phyloP scores from a whole-genome alignment of 2,113 vertebrate genomes.

The human region GRCh38 chr19:35700001-35700500 shows the following conservation, averaged over 20 bases:
- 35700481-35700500: too few relatives aligned
- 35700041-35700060: neutral
- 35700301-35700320: neutral
- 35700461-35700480: neutral
- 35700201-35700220: neutral
- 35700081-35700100: neutral
- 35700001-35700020: too few relatives aligned
- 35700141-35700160: neutral
- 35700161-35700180: neutral
- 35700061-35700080: neutral
- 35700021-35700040: neutral
- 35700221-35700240: neutral
- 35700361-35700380: neutral
- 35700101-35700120: neutral
- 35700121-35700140: neutral
- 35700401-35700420: neutral
- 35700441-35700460: neutral
- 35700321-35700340: neutral
- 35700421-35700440: neutral
- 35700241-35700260: neutral
- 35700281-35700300: neutral
- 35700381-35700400: neutral
- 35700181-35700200: neutral
- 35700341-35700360: neutral
- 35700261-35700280: neutral